Evolutionary conservation across 2,113 vertebrate genomes (phyloP).

Genomic region (Callipepla squamata): DNA sequence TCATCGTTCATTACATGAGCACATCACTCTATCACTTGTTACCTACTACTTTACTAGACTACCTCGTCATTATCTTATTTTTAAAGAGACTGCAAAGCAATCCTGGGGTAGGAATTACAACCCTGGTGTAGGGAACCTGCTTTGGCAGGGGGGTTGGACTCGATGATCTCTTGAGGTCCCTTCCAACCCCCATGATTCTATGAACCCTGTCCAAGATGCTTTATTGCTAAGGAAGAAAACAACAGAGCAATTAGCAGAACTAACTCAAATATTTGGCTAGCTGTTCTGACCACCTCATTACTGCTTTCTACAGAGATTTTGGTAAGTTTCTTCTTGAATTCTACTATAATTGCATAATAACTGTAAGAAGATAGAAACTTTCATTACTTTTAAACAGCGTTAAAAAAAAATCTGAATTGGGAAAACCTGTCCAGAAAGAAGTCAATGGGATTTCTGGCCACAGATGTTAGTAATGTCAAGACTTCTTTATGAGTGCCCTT

Average conservation of each 20-base stretch:
- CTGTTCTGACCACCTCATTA: not conserved
- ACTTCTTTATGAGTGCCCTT: not conserved
- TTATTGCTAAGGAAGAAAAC: not conserved
- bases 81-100: slow-evolving; percentile 40
- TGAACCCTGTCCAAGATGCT: not conserved
- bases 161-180: too few relatives aligned
- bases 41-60: not conserved
- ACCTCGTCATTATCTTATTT: slow-evolving; percentile 7
- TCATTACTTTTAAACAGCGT: not conserved
- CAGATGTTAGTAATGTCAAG: not conserved
- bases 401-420: not conserved
- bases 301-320: not conserved
- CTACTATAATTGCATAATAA: not conserved
- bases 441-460: not conserved
- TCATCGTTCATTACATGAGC: not conserved
- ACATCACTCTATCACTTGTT: not conserved
- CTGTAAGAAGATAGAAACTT: not conserved
- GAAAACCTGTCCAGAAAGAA: not conserved
- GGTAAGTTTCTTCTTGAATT: not conserved
- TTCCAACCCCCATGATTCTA: too few relatives aligned
- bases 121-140: not conserved
- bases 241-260: not conserved
- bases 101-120: not conserved
- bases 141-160: too few relatives aligned
- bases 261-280: slow-evolving; percentile 28